Evolutionary conservation across 2,888 invertebrate species (phyloP), one percentile per base, ranked within the genome.

Genomic region (Philereme transversata): DNA sequence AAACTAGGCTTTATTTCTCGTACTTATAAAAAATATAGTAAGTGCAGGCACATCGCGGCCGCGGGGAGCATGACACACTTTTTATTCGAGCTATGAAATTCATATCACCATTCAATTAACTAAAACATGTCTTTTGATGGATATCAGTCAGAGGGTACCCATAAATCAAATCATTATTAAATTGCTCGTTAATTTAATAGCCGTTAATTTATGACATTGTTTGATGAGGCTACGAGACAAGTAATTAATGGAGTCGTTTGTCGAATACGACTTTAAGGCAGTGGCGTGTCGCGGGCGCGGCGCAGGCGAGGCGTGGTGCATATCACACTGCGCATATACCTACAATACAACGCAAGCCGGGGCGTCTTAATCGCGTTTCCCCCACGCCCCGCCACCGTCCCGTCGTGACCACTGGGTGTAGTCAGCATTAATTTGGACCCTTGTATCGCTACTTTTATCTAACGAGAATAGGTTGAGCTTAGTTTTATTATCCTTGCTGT

Each of bases 161-260:
- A 40, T 6, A 40, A 40, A 40, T 7, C 40, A 8, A 40, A 5
- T 40, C 8, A 40, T 40, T 40, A 40, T 8, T 40, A 8, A 40
- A 8, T 8, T 40, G 7, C 8, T 6, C 6, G 40, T 40, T 50
- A 22, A 40, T 48, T 5, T 38, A 11, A 38, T 36, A 10, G 36
- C 40, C 40, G 8, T 40, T 22, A 41, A 5, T 41, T 40, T 40
- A 40, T 40, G 40, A 4, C 22, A 33, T 41, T 51, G 50, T 41
- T 41, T 41, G 50, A 51, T 51, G 40, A 40, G 9, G 50, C 41
- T 51, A 51, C 40, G 41, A 41, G 22, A 41, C 40, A 9, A 41
- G 40, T 41, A 9, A 51, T 51, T 22, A 11, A 33, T 9, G 40
- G 50, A 38, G 50, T 5, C 7, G 40, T 40, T 5, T 40, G 4